Conservation (phyloP, 2,888 invertebrate species). For the Rutpela maculata region DNA sequence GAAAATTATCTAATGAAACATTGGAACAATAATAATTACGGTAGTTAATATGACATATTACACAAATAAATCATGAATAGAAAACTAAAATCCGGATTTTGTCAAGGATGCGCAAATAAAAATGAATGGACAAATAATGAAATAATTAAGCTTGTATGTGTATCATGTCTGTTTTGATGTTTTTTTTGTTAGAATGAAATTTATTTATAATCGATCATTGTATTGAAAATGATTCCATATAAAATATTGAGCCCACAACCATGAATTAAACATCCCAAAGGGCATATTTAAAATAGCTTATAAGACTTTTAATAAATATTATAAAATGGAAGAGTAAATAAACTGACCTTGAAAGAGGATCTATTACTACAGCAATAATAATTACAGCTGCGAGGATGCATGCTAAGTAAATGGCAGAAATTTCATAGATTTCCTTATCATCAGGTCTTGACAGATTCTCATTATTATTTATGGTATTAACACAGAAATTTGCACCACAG, state of each 20-base stretch:
- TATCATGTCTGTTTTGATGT: not conserved
- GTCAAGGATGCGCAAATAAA: conserved; percentile 16
- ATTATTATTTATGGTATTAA: conserved; percentile 76
- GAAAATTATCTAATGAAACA: not conserved
- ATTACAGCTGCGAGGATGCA: conserved; percentile 91
- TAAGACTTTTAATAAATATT: not conserved
- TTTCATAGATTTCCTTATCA: conserved; percentile 90
- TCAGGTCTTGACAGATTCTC: conserved; percentile 88
- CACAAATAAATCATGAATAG: conserved; percentile 14
- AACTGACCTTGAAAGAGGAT: conserved; percentile 89
- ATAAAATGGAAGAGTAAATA: not conserved
- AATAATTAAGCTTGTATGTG: not conserved
- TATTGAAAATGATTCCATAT: no score
- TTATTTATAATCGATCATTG: not conserved
- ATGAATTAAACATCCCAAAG: not conserved
- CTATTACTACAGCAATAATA: conserved; percentile 91
- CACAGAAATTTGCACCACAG: conserved; percentile 90
- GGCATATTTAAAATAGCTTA: not conserved
- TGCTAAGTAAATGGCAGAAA: conserved; percentile 91
- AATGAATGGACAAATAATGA: conserved; percentile 8
- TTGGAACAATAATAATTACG: not conserved
- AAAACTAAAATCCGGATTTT: conserved; percentile 12
- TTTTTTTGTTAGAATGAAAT: not conserved
- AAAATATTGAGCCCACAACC: not conserved
- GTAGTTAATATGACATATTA: conserved; percentile 7